phyloP scores from a whole-genome alignment of 2,888 invertebrate species.

The Deroplatys truncata region DNA sequence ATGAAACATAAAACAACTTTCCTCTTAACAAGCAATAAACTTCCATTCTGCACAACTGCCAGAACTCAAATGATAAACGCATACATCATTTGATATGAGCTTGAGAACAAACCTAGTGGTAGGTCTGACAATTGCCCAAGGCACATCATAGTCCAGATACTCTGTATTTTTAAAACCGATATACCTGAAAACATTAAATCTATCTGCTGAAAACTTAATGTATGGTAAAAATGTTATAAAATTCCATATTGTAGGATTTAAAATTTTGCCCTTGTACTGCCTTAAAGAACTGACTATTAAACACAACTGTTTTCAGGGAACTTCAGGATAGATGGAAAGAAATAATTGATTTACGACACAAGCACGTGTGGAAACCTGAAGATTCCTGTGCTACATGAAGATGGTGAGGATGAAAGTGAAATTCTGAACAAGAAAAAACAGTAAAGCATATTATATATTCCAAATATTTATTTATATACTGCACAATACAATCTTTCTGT shows the following conservation, averaged over 20 bases:
- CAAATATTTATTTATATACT: constrained; percentile 16
- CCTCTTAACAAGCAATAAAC: no score
- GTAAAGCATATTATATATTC: not conserved
- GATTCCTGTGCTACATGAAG: constrained; percentile 37
- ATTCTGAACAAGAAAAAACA: not conserved
- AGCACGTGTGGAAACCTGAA: constrained; percentile 37
- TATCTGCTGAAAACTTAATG: no score
- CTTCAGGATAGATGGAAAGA: constrained; percentile 56
- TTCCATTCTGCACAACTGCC: no score
- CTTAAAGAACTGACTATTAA: constrained; percentile 41
- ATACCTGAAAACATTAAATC: no score
- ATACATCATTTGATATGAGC: no score
- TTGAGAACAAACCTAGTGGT: no score
- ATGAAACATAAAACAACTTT: no score
- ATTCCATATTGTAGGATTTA: not conserved
- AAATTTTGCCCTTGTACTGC: constrained; percentile 43
- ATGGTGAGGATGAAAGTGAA: constrained; percentile 49
- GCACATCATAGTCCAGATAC: no score
- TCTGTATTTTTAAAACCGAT: no score
- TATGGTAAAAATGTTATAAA: not conserved
- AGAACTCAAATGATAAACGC: no score
- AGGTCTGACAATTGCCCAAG: no score
- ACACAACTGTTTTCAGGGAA: constrained; percentile 41
- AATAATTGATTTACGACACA: constrained; percentile 54
- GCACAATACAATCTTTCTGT: constrained; percentile 1